Conservation (phyloP, 2,888 invertebrate genomes). For the Chorisops tibialis region DNA sequence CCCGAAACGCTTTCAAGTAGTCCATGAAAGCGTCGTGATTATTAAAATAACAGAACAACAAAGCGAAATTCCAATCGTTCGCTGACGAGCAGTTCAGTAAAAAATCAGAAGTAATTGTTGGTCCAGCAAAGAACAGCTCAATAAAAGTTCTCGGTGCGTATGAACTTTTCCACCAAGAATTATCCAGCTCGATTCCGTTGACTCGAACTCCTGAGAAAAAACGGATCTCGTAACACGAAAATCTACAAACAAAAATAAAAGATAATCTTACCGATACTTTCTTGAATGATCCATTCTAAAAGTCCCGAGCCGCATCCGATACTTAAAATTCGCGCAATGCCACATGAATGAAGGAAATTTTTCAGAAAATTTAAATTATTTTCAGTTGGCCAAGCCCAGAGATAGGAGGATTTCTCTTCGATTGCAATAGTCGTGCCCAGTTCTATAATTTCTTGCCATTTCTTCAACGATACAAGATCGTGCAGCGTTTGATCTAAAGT, state of each 20-base stretch:
- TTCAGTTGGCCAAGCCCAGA: constrained; percentile 74
- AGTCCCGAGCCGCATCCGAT: constrained; percentile 78
- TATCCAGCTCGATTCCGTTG: constrained; percentile 72
- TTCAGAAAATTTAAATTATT: constrained; percentile 61
- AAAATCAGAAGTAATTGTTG: constrained; percentile 44
- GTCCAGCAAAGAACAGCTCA: constrained; percentile 58
- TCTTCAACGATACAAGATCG: constrained; percentile 28
- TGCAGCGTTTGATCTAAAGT: constrained; percentile 27
- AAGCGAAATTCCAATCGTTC: constrained; percentile 49
- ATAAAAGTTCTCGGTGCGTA: constrained; percentile 73
- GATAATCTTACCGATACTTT: constrained; percentile 58
- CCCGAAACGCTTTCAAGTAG: constrained; percentile 63
- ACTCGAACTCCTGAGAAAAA: constrained; percentile 58
- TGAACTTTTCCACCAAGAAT: constrained; percentile 74
- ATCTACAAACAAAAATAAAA: neutral
- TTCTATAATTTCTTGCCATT: constrained; percentile 54
- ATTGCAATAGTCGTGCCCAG: constrained; percentile 41
- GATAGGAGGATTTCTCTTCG: constrained; percentile 53
- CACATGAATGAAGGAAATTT: constrained; percentile 50
- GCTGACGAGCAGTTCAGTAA: constrained; percentile 51
- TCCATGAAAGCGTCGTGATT: constrained; percentile 64
- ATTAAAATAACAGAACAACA: constrained; percentile 82
- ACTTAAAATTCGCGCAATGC: constrained; percentile 59
- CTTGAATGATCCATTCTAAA: constrained; percentile 73
- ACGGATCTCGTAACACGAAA: neutral